Evolutionary conservation across 2,797 vertebrate species (phyloP).

Genomic region (Balearica regulorum): DNA sequence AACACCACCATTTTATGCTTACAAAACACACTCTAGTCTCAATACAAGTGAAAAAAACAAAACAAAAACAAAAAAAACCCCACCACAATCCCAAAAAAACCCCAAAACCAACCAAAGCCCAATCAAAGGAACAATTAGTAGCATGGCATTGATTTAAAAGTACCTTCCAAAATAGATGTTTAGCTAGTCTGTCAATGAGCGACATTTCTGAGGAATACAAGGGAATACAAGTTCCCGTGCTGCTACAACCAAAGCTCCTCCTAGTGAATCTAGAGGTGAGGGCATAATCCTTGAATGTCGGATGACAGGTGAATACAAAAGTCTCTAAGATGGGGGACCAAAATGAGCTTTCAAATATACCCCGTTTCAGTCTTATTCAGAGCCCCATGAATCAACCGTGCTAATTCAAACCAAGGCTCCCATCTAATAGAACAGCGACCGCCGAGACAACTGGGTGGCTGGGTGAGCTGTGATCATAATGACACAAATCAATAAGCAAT

Average conservation of each 20-base stretch:
- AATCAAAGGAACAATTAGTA: background rate
- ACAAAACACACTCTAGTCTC: background rate
- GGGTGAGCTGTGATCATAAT: background rate
- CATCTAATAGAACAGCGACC: background rate
- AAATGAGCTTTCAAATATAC: background rate
- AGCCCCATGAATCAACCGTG: background rate
- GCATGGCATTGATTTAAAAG: background rate
- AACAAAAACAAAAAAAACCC: too few species aligned
- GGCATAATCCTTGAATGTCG: background rate
- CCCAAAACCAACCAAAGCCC: too few species aligned
- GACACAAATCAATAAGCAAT: slow-evolving; percentile 31
- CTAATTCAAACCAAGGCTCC: background rate
- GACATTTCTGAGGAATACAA: background rate
- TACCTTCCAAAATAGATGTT: background rate
- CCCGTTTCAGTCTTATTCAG: background rate
- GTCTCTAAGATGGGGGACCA: background rate
- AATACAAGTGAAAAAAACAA: background rate
- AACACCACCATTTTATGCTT: background rate
- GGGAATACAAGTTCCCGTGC: background rate
- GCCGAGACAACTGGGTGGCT: accelerated
- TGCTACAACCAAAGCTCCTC: background rate
- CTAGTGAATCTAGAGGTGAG: background rate
- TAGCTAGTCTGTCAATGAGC: background rate
- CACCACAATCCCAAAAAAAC: background rate
- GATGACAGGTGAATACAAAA: accelerated